Conservation (phyloP, 2,113 vertebrate species). For the Corythaixoides concolor region DNA sequence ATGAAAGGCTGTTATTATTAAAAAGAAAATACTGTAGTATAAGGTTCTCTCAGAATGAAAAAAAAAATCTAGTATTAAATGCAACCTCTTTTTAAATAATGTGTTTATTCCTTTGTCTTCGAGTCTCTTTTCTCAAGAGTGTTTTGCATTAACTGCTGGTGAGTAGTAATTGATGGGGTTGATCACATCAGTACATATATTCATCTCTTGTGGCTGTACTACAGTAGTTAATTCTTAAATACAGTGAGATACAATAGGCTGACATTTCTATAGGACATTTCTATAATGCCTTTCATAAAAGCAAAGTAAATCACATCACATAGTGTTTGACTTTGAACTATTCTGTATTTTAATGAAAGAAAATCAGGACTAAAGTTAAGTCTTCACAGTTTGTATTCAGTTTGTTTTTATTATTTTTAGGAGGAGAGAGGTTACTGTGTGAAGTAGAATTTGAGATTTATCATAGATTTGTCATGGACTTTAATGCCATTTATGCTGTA, state of each 20-base stretch:
- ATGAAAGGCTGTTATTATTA: constrained; percentile 73
- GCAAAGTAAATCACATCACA: constrained; percentile 65
- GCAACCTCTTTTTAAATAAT: constrained; percentile 39
- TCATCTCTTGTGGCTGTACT: constrained; percentile 47
- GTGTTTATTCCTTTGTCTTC: constrained; percentile 72
- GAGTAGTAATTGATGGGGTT: constrained; percentile 60
- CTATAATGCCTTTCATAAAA: constrained; percentile 67
- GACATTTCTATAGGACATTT: constrained; percentile 73
- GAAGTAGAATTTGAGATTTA: constrained; percentile 60
- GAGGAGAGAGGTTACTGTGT: constrained; percentile 6
- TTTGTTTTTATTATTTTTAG: constrained; percentile 31
- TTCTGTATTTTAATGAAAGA: constrained; percentile 43
- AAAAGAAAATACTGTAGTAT: constrained; percentile 71
- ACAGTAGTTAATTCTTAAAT: constrained; percentile 71
- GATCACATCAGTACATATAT: constrained; percentile 57
- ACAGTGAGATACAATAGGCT: constrained; percentile 55
- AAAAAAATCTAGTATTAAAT: constrained; percentile 55
- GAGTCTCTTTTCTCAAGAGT: constrained; percentile 4
- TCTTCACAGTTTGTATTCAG: constrained; percentile 16
- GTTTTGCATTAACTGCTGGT: constrained; percentile 52
- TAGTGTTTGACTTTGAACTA: constrained; percentile 68
- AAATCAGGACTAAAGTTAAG: constrained; percentile 62
- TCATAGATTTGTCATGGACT: constrained; percentile 47
- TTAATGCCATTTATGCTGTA: constrained; percentile 44
- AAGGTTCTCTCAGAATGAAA: constrained; percentile 40